Conservation (phyloP, 2,888 invertebrate species). For the Bimastos eiseni region DNA sequence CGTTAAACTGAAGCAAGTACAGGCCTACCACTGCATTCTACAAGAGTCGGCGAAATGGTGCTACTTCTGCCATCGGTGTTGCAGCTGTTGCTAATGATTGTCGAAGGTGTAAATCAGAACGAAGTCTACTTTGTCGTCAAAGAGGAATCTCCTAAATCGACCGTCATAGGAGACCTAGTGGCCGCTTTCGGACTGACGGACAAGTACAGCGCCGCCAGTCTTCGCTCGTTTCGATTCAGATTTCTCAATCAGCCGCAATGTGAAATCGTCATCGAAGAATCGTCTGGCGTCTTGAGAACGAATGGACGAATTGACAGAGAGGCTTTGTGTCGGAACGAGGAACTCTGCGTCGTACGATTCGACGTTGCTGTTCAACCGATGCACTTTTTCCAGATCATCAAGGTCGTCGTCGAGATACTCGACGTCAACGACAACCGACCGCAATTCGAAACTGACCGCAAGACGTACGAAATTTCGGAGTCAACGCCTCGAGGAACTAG, state of each 20-base stretch:
- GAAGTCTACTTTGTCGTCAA: slow-evolving; percentile 28
- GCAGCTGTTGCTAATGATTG: neutral
- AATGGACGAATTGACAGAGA: slow-evolving; percentile 43
- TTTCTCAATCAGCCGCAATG: slow-evolving; percentile 36
- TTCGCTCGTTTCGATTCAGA: slow-evolving; percentile 37
- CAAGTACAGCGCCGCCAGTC: slow-evolving; percentile 28
- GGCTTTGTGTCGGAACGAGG: slow-evolving; percentile 32
- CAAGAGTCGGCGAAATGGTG: neutral
- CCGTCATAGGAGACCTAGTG: slow-evolving; percentile 41
- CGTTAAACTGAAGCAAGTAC: too few relatives aligned
- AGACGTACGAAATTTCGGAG: slow-evolving; percentile 38
- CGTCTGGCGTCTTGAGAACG: slow-evolving; percentile 41
- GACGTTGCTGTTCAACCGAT: slow-evolving; percentile 42
- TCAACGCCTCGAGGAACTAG: slow-evolving; percentile 35
- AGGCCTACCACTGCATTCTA: neutral
- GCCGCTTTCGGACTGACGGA: slow-evolving; percentile 36
- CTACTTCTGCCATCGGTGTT: neutral
- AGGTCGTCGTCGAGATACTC: slow-evolving; percentile 41
- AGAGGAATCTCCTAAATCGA: slow-evolving; percentile 39
- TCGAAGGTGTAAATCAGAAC: neutral
- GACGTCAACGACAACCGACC: slow-evolving; percentile 46
- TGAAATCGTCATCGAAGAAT: slow-evolving; percentile 38
- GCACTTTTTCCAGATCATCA: slow-evolving; percentile 41
- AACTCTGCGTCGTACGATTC: slow-evolving; percentile 33
- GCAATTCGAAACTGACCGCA: slow-evolving; percentile 35